Evolutionary conservation across 2,113 vertebrate species (phyloP).

Genomic region (Heteronetta atricapilla): DNA sequence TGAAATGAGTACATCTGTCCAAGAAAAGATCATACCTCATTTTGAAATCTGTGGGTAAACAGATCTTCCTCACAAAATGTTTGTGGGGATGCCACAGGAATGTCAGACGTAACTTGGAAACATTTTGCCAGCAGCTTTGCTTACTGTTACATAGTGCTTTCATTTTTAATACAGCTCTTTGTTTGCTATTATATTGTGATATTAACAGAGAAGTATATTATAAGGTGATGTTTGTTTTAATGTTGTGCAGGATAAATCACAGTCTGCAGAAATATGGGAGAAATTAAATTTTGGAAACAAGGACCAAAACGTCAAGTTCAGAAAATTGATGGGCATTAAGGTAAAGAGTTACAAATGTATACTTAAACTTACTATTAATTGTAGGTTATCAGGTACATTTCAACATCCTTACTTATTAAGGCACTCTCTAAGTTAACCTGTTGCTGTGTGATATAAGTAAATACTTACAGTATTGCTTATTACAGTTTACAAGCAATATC

Average conservation of each 20-base stretch:
- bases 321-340: constrained; percentile 99
- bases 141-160: background rate
- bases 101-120: background rate
- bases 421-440: background rate
- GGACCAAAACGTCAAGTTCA: constrained; percentile 99
- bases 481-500: background rate
- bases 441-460: background rate
- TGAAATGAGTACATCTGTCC: background rate
- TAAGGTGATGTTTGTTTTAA: background rate
- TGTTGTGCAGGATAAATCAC: constrained; percentile 90
- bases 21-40: accelerated
- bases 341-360: constrained; percentile 69
- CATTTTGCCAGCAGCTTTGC: background rate
- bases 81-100: background rate
- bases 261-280: constrained; percentile 98
- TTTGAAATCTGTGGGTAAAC: background rate
- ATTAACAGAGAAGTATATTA: accelerated
- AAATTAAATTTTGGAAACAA: constrained; percentile 98
- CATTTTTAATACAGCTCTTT: background rate
- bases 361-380: background rate
- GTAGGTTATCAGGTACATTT: background rate
- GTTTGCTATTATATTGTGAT: background rate
- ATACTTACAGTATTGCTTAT: background rate
- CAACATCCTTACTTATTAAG: too few species aligned
- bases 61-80: background rate